Conservation (phyloP, 2,113 vertebrate genomes). For the Zootoca vivipara region DNA sequence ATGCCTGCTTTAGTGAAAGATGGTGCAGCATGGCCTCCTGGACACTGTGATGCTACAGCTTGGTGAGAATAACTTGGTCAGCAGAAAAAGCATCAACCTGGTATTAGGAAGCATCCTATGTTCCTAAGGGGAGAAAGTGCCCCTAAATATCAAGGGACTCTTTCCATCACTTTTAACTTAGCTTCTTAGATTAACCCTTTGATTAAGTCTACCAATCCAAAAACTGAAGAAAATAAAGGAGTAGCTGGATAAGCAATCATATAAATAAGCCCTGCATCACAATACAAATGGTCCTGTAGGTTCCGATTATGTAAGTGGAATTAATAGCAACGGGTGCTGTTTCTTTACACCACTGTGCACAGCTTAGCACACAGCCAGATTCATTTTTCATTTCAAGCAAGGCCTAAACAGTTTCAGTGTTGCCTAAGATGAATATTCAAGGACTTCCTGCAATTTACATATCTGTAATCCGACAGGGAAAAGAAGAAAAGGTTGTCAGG, state of each 20-base stretch:
- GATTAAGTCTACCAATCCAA: background rate
- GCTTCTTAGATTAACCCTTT: background rate
- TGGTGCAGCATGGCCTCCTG: too few relatives aligned
- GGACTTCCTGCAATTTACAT: constrained; percentile 65
- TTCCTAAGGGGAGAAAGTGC: background rate
- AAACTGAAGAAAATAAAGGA: background rate
- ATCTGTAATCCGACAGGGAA: constrained; percentile 67
- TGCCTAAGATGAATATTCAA: constrained; percentile 72
- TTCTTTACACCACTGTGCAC: constrained; percentile 5
- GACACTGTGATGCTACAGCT: too few relatives aligned
- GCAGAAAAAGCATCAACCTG: background rate
- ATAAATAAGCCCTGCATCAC: background rate
- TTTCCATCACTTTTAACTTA: background rate
- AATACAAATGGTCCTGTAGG: background rate
- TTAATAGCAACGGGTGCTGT: background rate
- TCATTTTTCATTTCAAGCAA: constrained; percentile 56
- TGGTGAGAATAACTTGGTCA: too few relatives aligned
- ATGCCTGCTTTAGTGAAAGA: too few relatives aligned
- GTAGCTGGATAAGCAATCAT: background rate
- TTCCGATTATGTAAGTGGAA: background rate
- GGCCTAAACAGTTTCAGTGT: background rate
- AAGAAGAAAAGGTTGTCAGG: constrained; percentile 74
- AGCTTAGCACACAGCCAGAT: constrained; percentile 36
- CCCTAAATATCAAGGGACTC: background rate
- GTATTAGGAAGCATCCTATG: background rate